These are phyloP conservation scores for Tachina lurida DNA, from an alignment of 2,888 invertebrate genomes.

Conservation along the genomic window DNA sequence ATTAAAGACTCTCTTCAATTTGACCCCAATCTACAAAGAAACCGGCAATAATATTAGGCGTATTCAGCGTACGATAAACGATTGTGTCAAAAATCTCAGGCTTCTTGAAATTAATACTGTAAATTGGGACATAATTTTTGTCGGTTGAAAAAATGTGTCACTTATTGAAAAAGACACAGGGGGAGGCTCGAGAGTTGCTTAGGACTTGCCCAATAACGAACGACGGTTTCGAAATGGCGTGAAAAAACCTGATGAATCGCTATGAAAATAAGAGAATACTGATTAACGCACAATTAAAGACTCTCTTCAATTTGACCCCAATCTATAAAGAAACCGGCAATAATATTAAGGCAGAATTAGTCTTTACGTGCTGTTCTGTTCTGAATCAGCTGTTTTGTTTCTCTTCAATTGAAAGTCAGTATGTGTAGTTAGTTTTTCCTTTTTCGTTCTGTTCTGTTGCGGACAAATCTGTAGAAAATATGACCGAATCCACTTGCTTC, in stretches of 20 bases:
- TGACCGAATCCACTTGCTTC: too few relatives aligned
- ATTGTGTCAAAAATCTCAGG: background rate
- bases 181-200: background rate
- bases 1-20: background rate
- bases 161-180: too few relatives aligned
- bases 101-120: too few relatives aligned
- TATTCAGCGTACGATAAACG: background rate
- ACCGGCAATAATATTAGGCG: background rate
- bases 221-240: background rate
- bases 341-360: too few relatives aligned
- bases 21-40: background rate
- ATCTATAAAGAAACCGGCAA: background rate
- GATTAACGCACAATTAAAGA: background rate
- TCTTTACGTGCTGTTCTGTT: too few relatives aligned
- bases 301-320: background rate
- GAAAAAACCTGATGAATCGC: background rate
- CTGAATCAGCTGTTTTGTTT: too few relatives aligned
- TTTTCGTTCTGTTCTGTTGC: too few relatives aligned
- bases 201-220: background rate
- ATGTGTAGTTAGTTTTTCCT: too few relatives aligned
- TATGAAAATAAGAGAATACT: background rate
- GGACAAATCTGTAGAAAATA: too few relatives aligned
- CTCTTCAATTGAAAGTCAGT: too few relatives aligned
- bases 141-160: too few relatives aligned
- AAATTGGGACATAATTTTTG: background rate